Evolutionary conservation across 2,888 invertebrate species (phyloP).

Genomic region (Heliconius sara): DNA sequence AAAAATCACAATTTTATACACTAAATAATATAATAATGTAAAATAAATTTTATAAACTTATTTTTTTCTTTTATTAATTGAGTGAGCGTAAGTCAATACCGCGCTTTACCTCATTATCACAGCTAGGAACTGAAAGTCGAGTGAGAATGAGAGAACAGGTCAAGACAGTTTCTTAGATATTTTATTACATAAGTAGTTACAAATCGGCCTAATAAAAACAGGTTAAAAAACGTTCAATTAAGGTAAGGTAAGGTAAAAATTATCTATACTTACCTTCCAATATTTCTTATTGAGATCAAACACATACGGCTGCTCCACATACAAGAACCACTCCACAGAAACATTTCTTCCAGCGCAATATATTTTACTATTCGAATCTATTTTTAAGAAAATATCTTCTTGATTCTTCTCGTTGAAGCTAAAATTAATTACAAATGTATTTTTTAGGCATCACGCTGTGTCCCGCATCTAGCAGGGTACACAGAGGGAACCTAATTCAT

Average conservation of each 20-base stretch:
- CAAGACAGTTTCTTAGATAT: too few species aligned
- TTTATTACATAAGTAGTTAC: too few species aligned
- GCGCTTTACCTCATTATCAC: neutral
- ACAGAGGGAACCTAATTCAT: neutral
- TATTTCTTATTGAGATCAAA: conserved; percentile 54
- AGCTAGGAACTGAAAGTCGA: too few species aligned
- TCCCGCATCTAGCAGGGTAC: neutral
- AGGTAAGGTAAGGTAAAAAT: neutral
- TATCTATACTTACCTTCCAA: conserved; percentile 61
- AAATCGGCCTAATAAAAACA: too few species aligned
- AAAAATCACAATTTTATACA: too few species aligned
- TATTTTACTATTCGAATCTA: conserved; percentile 60
- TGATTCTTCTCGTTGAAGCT: conserved; percentile 58
- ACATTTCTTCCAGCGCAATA: conserved; percentile 58
- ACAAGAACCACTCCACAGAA: conserved; percentile 58
- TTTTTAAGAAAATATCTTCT: conserved; percentile 59
- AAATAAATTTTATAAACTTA: too few species aligned
- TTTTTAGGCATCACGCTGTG: neutral
- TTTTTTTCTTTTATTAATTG: too few species aligned
- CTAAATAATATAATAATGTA: too few species aligned
- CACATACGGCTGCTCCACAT: conserved; percentile 58
- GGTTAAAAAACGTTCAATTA: neutral
- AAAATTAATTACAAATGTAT: conserved; percentile 36
- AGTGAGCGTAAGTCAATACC: too few species aligned
- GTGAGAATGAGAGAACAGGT: too few species aligned